These are phyloP conservation scores for Peromyscus polionotus DNA, from an alignment of 2,113 vertebrate species.

Conservation along the genomic window DNA sequence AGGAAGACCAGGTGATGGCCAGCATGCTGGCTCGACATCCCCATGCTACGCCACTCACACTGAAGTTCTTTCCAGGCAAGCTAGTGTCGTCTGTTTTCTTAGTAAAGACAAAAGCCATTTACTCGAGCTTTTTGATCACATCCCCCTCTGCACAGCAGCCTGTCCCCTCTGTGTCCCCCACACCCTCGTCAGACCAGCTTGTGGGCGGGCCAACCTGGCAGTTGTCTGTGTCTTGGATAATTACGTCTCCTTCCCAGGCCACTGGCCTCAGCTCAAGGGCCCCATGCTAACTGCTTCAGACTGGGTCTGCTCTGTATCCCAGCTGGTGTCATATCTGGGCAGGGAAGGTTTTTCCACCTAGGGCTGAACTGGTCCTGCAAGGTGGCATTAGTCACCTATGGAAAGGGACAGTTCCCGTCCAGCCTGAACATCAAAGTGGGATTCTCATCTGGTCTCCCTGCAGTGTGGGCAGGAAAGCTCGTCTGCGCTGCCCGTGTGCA, in stretches of 20 bases:
- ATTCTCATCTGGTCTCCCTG: accelerated
- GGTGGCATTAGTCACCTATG: background rate
- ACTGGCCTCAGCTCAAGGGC: background rate
- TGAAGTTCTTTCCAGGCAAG: background rate
- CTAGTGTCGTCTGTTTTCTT: background rate
- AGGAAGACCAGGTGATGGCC: background rate
- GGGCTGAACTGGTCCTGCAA: background rate
- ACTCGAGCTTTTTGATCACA: background rate
- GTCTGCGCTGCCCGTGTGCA: too few relatives aligned
- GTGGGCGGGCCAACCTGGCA: background rate
- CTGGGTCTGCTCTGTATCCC: background rate
- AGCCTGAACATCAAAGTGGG: accelerated
- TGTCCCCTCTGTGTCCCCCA: background rate
- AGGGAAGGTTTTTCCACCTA: background rate
- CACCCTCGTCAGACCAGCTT: background rate
- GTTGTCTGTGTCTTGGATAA: background rate
- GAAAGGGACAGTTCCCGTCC: background rate
- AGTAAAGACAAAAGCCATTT: background rate
- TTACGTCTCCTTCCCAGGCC: background rate
- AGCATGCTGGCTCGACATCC: background rate
- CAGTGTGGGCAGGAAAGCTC: accelerated
- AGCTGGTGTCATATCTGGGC: background rate
- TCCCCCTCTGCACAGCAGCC: background rate
- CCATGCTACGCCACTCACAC: background rate
- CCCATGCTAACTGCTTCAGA: background rate